Evolutionary conservation across 2,888 invertebrate species (phyloP), one percentile per base, ranked within the genome.

Genomic region (Drosophila tripunctata): DNA sequence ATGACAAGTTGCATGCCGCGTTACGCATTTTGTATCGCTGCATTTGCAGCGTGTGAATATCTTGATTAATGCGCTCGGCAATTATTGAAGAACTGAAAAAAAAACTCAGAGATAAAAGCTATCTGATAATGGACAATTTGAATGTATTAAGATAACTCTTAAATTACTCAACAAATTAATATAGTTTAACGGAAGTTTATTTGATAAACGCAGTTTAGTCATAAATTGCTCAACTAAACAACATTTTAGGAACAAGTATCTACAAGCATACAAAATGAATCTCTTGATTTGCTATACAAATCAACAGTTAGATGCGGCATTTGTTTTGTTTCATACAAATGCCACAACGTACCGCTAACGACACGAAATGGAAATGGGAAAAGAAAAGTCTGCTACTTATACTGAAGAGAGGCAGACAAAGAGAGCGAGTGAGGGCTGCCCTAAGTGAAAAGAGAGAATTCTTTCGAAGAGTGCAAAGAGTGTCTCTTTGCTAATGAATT

Each of bases 381-480:
- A n/a, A 38, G 54, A 51, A 81, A 75, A 73, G 79, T 87, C 86
- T 88, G 72, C 74, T 87, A 88, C 67, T 21, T 3, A 0, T 4
- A 10, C 1, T 4, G 3, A 50, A 76, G 65, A 78, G 78, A 58
- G 43, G 1, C 31, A 67, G 45, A 63, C 57, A 41, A 7, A 24
- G 22, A 7, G 40, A 14, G 41, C 22, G 27, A 43, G 43, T 10
- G 19, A 10, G 19, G 4, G 1, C n/a, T n/a, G 5, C 24, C 2
- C 4, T 1, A 5, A 17, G 12, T 1, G 1, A 4, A n/a, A 50
- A 47, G 30, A 17, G 27, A 3, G n/a, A 6, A n/a, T 6, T 2
- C 3, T 21, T 7, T 14, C 4, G 2, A 51, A 51, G 31, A 30
- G 30, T 17, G n/a, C 6, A 7, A 4, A 36, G 19, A 14, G 70